Conservation (phyloP, 2,113 vertebrate species). For the Castor canadensis region DNA sequence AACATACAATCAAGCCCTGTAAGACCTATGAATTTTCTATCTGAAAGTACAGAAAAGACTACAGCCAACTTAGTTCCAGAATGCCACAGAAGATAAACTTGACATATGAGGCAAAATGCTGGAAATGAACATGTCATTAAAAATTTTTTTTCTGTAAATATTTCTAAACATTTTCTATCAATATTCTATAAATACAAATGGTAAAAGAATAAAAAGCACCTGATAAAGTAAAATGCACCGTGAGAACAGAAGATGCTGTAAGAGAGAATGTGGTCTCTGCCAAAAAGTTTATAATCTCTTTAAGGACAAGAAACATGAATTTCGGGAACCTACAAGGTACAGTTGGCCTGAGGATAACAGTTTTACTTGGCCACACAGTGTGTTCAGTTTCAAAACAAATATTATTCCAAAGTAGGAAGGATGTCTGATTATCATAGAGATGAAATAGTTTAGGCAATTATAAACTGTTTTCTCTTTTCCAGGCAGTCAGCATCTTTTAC, state of each 20-base stretch:
- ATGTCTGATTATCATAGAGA: not conserved
- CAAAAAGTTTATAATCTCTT: constrained; percentile 23
- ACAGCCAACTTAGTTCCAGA: not conserved
- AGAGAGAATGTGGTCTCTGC: not conserved
- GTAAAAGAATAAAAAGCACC: constrained; percentile 19
- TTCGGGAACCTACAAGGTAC: not conserved
- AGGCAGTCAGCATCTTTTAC: not conserved
- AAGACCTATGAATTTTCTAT: not conserved
- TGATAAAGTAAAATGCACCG: not conserved
- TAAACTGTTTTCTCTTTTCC: not conserved
- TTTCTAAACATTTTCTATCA: constrained; percentile 29
- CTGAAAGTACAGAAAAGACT: not conserved
- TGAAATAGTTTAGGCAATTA: not conserved
- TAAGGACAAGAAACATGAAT: not conserved
- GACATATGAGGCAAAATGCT: constrained; percentile 40
- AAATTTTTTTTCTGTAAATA: constrained; percentile 26
- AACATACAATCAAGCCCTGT: not conserved
- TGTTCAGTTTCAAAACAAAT: not conserved
- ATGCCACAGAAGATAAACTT: not conserved
- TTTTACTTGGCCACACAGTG: not conserved
- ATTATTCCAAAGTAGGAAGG: not conserved
- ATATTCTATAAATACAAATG: constrained; percentile 35
- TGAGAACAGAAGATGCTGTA: not conserved
- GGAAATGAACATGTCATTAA: constrained; percentile 5
- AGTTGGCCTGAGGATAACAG: not conserved